Percentiles rank a stretch among this genome's conserved stretches.
Conservation (phyloP, 2,113 vertebrate species). For the Tapirus terrestris region DNA sequence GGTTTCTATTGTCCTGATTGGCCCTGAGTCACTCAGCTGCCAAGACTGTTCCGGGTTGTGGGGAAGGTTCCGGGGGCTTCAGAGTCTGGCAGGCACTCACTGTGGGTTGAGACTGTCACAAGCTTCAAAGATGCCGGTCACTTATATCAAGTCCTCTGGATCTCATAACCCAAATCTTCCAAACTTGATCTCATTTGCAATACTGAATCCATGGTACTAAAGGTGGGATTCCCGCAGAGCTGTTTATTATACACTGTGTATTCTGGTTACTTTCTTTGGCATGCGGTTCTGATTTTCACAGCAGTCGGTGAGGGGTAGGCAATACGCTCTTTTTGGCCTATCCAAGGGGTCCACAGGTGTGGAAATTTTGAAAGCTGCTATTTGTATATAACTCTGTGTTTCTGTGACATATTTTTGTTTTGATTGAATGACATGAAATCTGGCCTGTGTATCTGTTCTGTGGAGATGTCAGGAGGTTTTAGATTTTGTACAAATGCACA, state of each 20-base stretch:
- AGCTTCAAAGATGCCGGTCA: background rate
- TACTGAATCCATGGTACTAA: accelerated
- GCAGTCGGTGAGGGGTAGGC: accelerated
- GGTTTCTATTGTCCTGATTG: background rate
- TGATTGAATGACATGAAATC: background rate
- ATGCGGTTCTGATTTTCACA: accelerated
- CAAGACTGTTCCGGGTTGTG: accelerated
- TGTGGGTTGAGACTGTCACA: background rate
- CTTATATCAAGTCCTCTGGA: too few species aligned
- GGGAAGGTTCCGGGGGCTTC: background rate
- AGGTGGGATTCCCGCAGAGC: background rate
- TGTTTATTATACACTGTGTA: accelerated
- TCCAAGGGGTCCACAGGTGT: background rate
- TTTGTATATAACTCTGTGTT: background rate
- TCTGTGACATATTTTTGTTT: background rate
- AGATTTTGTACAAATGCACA: background rate
- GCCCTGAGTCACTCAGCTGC: background rate
- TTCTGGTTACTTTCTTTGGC: background rate
- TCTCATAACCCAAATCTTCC: background rate
- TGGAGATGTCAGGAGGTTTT: background rate
- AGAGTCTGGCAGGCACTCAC: too few species aligned
- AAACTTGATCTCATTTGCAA: background rate
- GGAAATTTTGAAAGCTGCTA: background rate
- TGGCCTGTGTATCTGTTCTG: background rate
- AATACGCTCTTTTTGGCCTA: background rate